A percentile compares a stretch with the other conserved stretches of the same genome.
Conservation (phyloP, 2,888 invertebrate genomes). For the Brachypterus glaber region DNA sequence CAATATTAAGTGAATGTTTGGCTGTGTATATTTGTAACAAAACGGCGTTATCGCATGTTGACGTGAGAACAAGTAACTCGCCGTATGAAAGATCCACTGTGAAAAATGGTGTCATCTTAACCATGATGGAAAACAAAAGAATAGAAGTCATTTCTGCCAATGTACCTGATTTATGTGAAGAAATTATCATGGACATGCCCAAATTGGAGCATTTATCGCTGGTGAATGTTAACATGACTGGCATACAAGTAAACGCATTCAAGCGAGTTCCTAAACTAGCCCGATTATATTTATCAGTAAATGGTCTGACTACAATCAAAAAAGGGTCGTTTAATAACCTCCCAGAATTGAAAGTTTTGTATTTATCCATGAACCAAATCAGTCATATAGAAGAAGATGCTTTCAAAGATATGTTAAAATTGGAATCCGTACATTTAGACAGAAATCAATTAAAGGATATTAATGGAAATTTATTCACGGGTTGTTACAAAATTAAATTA, state of each 20-base stretch:
- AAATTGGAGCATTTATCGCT: conserved; percentile 22
- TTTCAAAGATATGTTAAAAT: conserved; percentile 22
- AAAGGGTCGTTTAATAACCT: conserved; percentile 24
- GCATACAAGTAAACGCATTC: conserved; percentile 25
- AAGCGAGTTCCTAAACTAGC: conserved; percentile 24
- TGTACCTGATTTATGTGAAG: conserved; percentile 26
- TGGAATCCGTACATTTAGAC: conserved; percentile 26
- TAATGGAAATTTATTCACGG: conserved; percentile 22
- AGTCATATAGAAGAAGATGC: conserved; percentile 22
- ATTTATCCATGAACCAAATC: conserved; percentile 27
- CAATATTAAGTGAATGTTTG: too few relatives aligned
- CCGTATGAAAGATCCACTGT: conserved; percentile 9
- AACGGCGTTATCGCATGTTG: conserved; percentile 23
- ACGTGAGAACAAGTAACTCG: conserved; percentile 18
- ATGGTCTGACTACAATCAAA: conserved; percentile 22
- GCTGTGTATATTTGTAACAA: conserved; percentile 17
- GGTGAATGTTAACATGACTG: conserved; percentile 25
- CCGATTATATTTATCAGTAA: conserved; percentile 27
- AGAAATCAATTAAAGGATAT: conserved; percentile 25
- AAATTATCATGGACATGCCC: conserved; percentile 27
- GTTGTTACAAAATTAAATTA: conserved; percentile 17
- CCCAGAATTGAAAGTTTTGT: conserved; percentile 20
- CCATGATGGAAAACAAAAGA: conserved; percentile 18
- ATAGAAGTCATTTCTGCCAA: conserved; percentile 27
- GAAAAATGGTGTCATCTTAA: conserved; percentile 12